Conservation (phyloP, 2,113 vertebrate species). For the Globicephala melas region DNA sequence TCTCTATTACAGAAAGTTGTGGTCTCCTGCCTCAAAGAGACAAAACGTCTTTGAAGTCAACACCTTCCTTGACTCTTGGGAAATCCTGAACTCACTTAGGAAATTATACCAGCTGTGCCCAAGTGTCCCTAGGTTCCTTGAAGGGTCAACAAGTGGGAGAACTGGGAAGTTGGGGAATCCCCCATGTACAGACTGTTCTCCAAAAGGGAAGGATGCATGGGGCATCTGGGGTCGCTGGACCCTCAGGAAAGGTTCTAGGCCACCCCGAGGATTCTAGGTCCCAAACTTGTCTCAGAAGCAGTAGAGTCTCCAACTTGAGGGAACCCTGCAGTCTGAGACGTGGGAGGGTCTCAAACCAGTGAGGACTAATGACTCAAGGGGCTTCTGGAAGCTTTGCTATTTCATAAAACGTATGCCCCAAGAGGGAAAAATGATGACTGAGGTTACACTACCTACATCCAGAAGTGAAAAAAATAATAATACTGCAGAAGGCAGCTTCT, state of each 20-base stretch:
- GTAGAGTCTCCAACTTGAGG: not conserved
- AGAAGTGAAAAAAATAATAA: not conserved
- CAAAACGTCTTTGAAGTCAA: not conserved
- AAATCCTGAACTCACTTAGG: not conserved
- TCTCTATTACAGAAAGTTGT: not conserved
- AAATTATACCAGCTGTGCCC: not conserved
- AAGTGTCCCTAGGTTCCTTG: not conserved
- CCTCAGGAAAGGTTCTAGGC: not conserved
- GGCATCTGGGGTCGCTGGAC: not conserved
- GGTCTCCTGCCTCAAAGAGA: not conserved
- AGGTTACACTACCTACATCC: not conserved
- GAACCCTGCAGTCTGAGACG: not conserved
- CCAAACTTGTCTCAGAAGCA: not conserved
- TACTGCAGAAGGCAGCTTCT: not conserved
- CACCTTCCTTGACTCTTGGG: not conserved
- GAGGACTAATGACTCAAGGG: too few species aligned
- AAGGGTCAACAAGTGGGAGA: not conserved
- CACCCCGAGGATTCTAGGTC: not conserved
- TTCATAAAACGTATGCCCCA: not conserved
- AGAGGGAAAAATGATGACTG: not conserved
- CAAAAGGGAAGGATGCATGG: not conserved
- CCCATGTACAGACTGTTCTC: not conserved
- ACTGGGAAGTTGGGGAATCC: not conserved
- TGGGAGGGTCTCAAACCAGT: not conserved
- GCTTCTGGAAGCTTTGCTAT: not conserved